Conservation (phyloP, 2,797 vertebrate genomes). For the Platyrinchus mystaceus region DNA sequence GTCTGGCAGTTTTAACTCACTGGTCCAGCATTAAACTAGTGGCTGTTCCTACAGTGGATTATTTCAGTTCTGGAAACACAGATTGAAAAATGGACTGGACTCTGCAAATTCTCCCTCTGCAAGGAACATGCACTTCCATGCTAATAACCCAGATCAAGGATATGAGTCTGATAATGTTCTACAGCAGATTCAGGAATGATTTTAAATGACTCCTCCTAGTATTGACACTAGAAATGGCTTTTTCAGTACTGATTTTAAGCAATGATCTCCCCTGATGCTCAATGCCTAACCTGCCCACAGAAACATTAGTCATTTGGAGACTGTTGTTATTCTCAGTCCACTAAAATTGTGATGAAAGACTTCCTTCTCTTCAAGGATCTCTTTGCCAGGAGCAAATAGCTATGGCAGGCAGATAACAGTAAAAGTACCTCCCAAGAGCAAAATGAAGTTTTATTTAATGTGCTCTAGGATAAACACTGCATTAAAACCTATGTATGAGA, state of each 20-base stretch:
- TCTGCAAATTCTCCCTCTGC: background rate
- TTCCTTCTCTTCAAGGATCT: slow-evolving; percentile 18
- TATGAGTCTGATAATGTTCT: slow-evolving; percentile 1
- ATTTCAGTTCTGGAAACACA: background rate
- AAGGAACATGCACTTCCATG: background rate
- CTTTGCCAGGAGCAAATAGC: slow-evolving; percentile 37
- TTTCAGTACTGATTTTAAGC: background rate
- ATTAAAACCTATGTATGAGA: background rate
- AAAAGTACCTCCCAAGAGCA: slow-evolving; percentile 11
- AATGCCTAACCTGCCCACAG: background rate
- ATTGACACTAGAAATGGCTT: background rate
- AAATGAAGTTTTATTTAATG: slow-evolving; percentile 39
- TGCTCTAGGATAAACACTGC: background rate
- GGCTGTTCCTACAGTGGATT: background rate
- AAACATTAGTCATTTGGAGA: slow-evolving; percentile 11
- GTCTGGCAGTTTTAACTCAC: background rate
- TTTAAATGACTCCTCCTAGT: slow-evolving; percentile 4
- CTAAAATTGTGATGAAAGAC: slow-evolving; percentile 20
- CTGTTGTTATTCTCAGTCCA: background rate
- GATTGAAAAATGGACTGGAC: background rate
- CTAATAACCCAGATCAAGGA: background rate
- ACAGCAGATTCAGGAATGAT: background rate
- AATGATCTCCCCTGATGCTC: slow-evolving; percentile 22
- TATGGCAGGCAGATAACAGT: slow-evolving; percentile 20
- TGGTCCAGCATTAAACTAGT: background rate